A percentile compares a stretch with the other conserved stretches of the same genome.
phyloP scores from a whole-genome alignment of 2,797 vertebrate species.

The Hirundo rustica region DNA sequence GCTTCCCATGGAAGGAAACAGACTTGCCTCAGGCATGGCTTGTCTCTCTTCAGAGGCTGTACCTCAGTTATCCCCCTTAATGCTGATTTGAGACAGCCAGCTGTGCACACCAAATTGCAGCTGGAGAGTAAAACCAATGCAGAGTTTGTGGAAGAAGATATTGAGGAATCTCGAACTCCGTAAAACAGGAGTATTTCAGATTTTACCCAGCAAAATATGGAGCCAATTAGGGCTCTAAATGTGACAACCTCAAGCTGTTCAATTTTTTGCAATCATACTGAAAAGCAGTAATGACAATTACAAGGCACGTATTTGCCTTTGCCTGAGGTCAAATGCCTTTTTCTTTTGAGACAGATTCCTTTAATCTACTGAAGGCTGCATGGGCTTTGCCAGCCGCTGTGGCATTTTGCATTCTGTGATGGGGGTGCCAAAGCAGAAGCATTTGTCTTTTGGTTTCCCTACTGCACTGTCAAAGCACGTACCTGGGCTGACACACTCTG shows the following conservation, averaged over 20 bases:
- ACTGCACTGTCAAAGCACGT: rapidly evolving
- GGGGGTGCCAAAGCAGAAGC: neutral
- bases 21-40: neutral
- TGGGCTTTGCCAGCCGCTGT: neutral
- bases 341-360: neutral
- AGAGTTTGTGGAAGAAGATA: neutral
- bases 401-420: neutral
- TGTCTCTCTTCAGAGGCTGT: neutral
- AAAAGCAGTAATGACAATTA: neutral
- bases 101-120: neutral
- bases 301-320: neutral
- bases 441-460: neutral
- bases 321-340: neutral
- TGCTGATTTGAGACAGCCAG: neutral
- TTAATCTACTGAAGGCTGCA: neutral
- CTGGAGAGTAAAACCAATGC: neutral
- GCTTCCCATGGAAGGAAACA: neutral
- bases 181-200: neutral
- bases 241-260: neutral
- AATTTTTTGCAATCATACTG: neutral
- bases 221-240: neutral
- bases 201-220: neutral
- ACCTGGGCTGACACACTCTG: neutral
- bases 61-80: neutral
- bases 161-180: neutral